Percentiles rank a stretch among this genome's conserved stretches.
Evolutionary conservation across 2,113 vertebrate species (phyloP).

Genomic region (Zosterops japonicus): DNA sequence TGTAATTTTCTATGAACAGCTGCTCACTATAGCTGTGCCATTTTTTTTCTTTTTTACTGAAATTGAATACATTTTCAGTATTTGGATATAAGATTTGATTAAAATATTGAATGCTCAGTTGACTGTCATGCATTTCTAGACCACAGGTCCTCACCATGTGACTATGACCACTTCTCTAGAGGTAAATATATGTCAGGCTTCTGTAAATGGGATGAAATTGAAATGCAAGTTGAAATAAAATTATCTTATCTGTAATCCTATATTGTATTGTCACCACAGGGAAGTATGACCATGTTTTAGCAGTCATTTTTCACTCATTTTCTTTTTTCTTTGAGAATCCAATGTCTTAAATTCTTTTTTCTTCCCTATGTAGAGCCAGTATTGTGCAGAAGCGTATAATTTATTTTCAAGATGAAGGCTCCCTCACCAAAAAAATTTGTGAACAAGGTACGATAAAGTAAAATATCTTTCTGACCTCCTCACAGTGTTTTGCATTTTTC

Average conservation of each 20-base stretch:
- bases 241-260: neutral
- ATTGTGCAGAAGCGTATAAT: constrained; percentile 98
- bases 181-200: neutral
- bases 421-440: constrained; percentile 93
- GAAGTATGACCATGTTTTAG: neutral
- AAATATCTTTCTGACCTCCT: neutral
- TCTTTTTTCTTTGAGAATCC: neutral
- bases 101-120: constrained; percentile 22
- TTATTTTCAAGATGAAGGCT: constrained; percentile 97
- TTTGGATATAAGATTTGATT: neutral
- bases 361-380: constrained; percentile 81
- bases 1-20: constrained; percentile 57
- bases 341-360: neutral
- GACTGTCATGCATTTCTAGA: constrained; percentile 20
- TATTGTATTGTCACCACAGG: neutral
- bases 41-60: constrained; percentile 59
- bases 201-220: constrained; percentile 7
- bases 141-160: neutral
- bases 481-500: neutral
- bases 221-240: neutral
- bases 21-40: constrained; percentile 55
- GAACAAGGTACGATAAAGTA: constrained; percentile 87
- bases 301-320: neutral
- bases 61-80: constrained; percentile 40
- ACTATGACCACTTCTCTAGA: neutral